Evolutionary conservation across 2,797 vertebrate genomes (phyloP).

Genomic region (Girardinus metallicus): DNA sequence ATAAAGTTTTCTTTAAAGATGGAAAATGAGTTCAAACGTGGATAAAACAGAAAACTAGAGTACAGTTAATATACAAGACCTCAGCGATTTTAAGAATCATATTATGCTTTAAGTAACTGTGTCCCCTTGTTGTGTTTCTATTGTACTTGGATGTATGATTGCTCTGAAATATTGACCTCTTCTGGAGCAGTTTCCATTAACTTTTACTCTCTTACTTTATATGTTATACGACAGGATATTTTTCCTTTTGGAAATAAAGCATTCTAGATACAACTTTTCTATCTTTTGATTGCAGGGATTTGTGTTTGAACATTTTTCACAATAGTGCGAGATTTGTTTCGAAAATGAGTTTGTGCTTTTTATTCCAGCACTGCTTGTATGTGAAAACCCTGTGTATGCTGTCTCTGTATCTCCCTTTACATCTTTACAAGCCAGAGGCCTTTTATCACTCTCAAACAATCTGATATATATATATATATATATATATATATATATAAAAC

Average conservation of each 20-base stretch:
- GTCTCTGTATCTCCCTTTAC: slow-evolving; percentile 15
- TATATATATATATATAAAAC: no score
- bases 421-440: slow-evolving; percentile 23
- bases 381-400: background rate
- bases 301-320: background rate
- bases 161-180: background rate
- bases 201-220: background rate
- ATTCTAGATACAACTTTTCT: background rate
- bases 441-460: slow-evolving; percentile 44
- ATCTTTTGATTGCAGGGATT: background rate
- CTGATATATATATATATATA: slow-evolving; percentile 34
- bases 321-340: background rate
- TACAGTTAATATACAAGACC: background rate
- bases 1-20: background rate
- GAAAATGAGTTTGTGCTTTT: background rate
- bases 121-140: background rate
- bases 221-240: background rate
- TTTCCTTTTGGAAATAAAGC: background rate
- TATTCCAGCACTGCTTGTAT: background rate
- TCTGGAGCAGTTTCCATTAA: background rate
- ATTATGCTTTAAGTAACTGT: background rate
- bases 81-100: no score
- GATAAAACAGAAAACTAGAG: background rate
- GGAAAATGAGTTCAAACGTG: background rate
- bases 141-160: background rate